These are phyloP conservation scores for Saccostrea echinata DNA, from an alignment of 1,140 invertebrate species.

Conservation along the genomic window DNA sequence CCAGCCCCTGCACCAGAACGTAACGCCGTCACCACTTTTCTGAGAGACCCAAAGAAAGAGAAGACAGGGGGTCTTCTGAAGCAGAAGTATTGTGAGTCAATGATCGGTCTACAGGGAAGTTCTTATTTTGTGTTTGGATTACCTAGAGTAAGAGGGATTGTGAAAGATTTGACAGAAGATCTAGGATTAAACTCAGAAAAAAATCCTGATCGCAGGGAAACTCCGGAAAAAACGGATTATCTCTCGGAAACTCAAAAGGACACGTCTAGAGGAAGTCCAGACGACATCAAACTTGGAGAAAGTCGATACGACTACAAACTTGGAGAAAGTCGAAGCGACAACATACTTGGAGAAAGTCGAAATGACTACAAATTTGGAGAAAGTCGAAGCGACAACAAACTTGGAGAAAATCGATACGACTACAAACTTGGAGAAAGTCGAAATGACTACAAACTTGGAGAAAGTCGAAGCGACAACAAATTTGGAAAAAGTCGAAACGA, in stretches of 20 bases:
- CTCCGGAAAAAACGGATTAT: not conserved
- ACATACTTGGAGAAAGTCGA: not conserved
- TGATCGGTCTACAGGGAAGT: not conserved
- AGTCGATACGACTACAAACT: not conserved
- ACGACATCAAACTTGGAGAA: not conserved
- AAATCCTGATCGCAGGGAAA: not conserved
- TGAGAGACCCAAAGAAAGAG: not conserved
- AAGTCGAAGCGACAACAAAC: not conserved
- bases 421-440: not conserved
- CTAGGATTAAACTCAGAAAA: not conserved
- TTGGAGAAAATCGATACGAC: not conserved
- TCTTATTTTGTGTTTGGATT: constrained; percentile 7
- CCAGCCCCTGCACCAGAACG: not conserved
- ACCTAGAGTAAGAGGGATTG: not conserved
- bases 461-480: not conserved
- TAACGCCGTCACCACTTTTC: not conserved
- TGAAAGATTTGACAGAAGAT: constrained; percentile 9
- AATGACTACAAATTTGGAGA: not conserved
- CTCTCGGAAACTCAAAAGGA: not conserved
- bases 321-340: not conserved
- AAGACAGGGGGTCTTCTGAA: not conserved
- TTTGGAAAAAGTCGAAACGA: not conserved
- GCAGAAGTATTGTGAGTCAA: not conserved
- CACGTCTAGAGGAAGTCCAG: not conserved
- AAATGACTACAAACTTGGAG: not conserved